These are phyloP conservation scores for Zoanthus sociatus DNA, from an alignment of 92 coral and sea anemone genomes.

Conservation along the genomic window DNA sequence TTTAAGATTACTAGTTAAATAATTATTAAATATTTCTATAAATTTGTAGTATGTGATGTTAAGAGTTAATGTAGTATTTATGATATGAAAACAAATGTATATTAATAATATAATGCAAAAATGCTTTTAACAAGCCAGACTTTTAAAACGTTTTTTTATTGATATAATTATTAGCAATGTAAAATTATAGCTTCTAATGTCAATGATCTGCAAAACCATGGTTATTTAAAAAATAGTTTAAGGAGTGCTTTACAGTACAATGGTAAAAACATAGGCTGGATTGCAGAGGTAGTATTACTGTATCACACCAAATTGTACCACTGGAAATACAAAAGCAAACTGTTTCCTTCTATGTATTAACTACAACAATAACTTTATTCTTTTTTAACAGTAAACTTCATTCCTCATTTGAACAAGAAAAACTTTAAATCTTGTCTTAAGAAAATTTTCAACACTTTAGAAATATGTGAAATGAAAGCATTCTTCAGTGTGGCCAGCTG, in stretches of 20 bases:
- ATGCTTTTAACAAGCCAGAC: constrained; percentile 15
- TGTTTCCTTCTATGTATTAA: constrained; percentile 12
- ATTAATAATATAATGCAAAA: constrained; percentile 5
- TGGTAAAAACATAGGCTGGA: constrained; percentile 1
- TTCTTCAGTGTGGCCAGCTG: constrained; percentile 15
- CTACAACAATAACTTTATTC: constrained; percentile 11
- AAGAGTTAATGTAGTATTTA: too few species aligned
- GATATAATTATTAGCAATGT: constrained; percentile 3
- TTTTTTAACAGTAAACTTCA: constrained; percentile 22
- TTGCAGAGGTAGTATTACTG: background rate
- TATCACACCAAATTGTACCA: background rate
- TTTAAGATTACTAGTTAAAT: too few species aligned
- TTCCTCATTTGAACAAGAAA: constrained; percentile 25
- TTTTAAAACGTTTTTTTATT: constrained; percentile 1
- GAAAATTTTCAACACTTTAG: constrained; percentile 5
- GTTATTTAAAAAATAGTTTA: constrained; percentile 7
- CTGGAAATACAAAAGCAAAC: constrained; percentile 23
- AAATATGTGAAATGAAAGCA: constrained; percentile 39
- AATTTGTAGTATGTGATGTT: background rate
- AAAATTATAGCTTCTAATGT: constrained; percentile 16
- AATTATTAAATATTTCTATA: background rate
- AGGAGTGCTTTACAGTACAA: background rate
- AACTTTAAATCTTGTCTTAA: constrained; percentile 5
- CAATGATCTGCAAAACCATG: constrained; percentile 17
- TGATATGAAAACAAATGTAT: background rate